phyloP scores from a whole-genome alignment of 1,140 invertebrate species.

The Heliconius congener region DNA sequence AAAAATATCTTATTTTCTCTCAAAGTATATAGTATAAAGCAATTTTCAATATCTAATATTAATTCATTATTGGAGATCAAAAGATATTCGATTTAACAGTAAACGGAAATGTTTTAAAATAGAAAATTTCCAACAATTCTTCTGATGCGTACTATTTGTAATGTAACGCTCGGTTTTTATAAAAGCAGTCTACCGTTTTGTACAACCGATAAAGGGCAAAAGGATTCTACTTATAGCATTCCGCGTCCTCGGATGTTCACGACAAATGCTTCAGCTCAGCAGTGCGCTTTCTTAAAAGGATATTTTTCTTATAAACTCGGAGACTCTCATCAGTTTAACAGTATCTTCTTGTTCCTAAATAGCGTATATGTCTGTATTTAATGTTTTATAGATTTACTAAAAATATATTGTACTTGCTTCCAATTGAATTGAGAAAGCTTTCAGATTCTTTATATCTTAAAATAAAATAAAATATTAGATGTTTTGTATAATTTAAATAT shows the following conservation, averaged over 20 bases:
- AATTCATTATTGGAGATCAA: neutral
- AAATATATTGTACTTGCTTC: too few species aligned
- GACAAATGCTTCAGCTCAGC: constrained; percentile 29
- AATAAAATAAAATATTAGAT: too few species aligned
- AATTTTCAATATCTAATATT: neutral
- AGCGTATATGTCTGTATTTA: neutral
- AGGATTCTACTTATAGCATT: constrained; percentile 60
- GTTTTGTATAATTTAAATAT: too few species aligned
- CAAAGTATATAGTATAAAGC: neutral
- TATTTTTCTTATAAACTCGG: constrained; percentile 19
- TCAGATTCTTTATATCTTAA: too few species aligned
- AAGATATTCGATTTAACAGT: neutral
- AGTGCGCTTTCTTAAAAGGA: constrained; percentile 21
- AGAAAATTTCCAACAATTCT: constrained; percentile 17
- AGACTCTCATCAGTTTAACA: neutral
- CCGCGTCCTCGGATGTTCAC: constrained; percentile 43
- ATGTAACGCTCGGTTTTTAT: constrained; percentile 25
- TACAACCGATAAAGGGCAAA: constrained; percentile 53
- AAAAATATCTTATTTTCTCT: neutral
- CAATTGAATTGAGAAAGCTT: too few species aligned
- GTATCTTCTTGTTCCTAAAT: neutral
- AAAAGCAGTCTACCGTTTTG: constrained; percentile 34
- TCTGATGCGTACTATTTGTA: constrained; percentile 25
- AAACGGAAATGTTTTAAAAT: neutral
- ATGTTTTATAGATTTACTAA: too few species aligned